phyloP scores from a whole-genome alignment of 1,140 invertebrate species.

The Platorchestia sp. region DNA sequence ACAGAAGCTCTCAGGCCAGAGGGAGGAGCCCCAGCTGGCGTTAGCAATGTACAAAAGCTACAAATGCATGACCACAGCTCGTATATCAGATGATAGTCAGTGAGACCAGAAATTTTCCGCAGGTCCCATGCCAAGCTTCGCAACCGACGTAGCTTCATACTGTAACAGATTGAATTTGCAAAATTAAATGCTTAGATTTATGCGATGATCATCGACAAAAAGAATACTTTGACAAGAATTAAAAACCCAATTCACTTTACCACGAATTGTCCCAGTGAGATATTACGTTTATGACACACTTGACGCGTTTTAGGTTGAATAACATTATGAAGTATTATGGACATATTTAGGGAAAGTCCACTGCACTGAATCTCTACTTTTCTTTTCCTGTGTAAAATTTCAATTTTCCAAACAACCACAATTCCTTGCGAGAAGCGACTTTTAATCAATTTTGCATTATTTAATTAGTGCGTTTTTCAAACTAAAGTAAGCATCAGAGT shows the following conservation, averaged over 20 bases:
- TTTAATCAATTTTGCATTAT: neutral
- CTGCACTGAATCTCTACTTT: neutral
- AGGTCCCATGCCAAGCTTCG: slow-evolving; percentile 17
- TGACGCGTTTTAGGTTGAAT: neutral
- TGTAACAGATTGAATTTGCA: slow-evolving; percentile 17
- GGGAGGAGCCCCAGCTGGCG: neutral
- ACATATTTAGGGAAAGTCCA: neutral
- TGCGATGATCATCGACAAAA: neutral
- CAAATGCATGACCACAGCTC: neutral
- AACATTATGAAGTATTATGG: neutral
- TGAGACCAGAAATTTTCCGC: neutral
- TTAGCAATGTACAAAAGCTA: slow-evolving; percentile 16
- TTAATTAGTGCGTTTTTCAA: too few relatives aligned
- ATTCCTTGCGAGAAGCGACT: neutral
- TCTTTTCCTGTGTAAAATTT: neutral
- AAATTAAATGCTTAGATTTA: neutral
- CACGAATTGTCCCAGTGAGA: neutral
- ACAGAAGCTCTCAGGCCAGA: slow-evolving; percentile 15
- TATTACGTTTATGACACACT: neutral
- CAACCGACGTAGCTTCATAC: slow-evolving; percentile 25
- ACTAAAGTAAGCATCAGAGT: neutral
- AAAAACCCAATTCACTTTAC: neutral
- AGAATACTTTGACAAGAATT: neutral
- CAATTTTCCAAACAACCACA: neutral
- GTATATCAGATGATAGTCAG: neutral